Conservation (phyloP, 2,888 invertebrate genomes). For the Acheta domesticus region DNA sequence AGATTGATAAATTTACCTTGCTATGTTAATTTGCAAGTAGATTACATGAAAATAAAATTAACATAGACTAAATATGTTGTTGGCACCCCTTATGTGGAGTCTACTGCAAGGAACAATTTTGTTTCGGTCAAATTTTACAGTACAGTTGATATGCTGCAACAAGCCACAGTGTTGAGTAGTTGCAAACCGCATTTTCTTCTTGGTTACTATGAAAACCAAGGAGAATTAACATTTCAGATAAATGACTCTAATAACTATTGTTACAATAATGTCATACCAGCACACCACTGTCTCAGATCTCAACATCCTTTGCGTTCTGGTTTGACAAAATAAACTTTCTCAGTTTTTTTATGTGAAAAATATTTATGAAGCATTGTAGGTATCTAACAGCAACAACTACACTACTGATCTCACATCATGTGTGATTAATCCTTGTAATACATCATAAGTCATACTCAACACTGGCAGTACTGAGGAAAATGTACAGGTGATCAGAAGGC, state of each 20-base stretch:
- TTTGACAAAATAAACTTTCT: not conserved
- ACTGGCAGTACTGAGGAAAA: constrained; percentile 3
- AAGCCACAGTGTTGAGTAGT: constrained; percentile 9
- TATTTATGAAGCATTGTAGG: not conserved
- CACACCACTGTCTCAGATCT: no score
- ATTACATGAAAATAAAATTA: no score
- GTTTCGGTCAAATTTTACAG: not conserved
- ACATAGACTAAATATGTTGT: not conserved
- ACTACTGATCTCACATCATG: constrained; percentile 5
- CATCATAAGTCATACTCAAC: not conserved
- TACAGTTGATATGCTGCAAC: constrained; percentile 18
- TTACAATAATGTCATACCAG: no score
- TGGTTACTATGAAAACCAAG: no score
- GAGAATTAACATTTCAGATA: no score
- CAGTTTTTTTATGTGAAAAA: not conserved
- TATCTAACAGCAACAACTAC: not conserved
- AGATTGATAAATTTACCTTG: no score
- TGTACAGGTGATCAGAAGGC: constrained; percentile 7
- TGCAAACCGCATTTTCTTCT: no score
- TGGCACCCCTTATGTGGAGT: not conserved
- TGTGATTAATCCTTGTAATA: not conserved
- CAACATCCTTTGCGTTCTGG: not conserved
- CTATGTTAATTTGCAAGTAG: no score
- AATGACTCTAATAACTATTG: no score
- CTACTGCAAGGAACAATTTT: not conserved